Conservation (phyloP, 2,888 invertebrate genomes). For the Chironomus riparius region DNA sequence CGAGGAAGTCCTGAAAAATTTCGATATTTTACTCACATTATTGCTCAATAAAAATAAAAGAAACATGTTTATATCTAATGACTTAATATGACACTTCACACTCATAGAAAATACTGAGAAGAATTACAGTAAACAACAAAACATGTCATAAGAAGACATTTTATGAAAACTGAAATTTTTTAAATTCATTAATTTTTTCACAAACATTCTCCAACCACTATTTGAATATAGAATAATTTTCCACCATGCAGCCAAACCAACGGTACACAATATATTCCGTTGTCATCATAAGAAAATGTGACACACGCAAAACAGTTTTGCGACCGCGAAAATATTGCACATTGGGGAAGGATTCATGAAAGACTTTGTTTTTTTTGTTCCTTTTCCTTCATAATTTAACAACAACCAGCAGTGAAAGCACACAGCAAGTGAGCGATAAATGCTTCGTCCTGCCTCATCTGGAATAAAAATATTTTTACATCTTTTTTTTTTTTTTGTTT, state of each 20-base stretch:
- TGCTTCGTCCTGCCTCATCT: slow-evolving; percentile 16
- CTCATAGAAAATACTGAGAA: no score
- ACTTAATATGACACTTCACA: no score
- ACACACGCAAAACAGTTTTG: not conserved
- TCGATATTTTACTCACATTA: no score
- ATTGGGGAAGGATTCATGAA: not conserved
- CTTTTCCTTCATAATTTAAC: not conserved
- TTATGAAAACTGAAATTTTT: not conserved
- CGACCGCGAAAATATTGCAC: slow-evolving; percentile 12
- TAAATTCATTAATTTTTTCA: slow-evolving; percentile 15
- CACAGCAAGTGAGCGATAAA: not conserved
- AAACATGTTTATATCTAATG: no score
- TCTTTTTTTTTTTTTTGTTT: not conserved
- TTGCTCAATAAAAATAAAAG: no score
- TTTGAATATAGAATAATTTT: not conserved
- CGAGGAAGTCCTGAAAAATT: no score
- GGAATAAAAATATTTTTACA: not conserved
- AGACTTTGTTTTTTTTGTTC: slow-evolving; percentile 1
- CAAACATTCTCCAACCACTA: not conserved
- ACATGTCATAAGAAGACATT: not conserved
- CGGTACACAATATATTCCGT: not conserved
- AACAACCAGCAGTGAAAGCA: not conserved
- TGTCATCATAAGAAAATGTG: not conserved
- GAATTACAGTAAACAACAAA: no score
- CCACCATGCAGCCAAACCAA: no score